phyloP scores from a whole-genome alignment of 1,140 invertebrate species.

The Campoletis sonorensis region DNA sequence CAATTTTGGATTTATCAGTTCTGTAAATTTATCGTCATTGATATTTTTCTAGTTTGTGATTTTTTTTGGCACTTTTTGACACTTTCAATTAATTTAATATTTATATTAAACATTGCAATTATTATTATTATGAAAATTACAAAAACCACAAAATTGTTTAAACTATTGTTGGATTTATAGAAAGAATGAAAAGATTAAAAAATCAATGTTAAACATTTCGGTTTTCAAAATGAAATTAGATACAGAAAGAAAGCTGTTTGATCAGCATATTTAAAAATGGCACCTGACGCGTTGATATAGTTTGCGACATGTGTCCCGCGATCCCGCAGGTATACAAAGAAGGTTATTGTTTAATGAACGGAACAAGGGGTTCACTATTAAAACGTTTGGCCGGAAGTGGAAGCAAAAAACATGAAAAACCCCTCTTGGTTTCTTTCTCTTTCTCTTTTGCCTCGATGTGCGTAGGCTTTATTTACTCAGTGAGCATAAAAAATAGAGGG shows the following conservation, averaged over 20 bases:
- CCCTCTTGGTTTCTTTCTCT: neutral
- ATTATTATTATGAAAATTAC: no score
- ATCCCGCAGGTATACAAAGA: constrained; percentile 38
- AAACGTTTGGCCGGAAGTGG: constrained; percentile 44
- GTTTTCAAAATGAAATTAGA: no score
- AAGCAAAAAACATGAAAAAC: neutral
- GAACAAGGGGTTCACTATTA: constrained; percentile 41
- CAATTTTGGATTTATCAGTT: no score
- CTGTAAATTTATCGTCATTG: no score
- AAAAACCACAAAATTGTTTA: no score
- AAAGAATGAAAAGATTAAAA: no score
- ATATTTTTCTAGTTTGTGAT: no score
- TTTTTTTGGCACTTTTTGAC: no score
- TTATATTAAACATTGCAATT: no score
- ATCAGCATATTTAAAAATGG: neutral
- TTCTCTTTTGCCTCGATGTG: neutral
- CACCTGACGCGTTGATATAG: constrained; percentile 28
- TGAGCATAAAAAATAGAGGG: constrained; percentile 3
- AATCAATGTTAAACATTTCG: no score
- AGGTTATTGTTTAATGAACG: constrained; percentile 38
- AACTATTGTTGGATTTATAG: no score
- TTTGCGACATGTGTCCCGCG: neutral
- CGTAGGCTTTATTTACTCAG: constrained; percentile 32
- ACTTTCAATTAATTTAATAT: no score
- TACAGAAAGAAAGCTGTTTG: neutral